Percentiles rank a stretch among this genome's conserved stretches.
These are phyloP conservation scores for Trididemnum clinides DNA, from an alignment of 23 tunicate genomes.

Conservation along the genomic window DNA sequence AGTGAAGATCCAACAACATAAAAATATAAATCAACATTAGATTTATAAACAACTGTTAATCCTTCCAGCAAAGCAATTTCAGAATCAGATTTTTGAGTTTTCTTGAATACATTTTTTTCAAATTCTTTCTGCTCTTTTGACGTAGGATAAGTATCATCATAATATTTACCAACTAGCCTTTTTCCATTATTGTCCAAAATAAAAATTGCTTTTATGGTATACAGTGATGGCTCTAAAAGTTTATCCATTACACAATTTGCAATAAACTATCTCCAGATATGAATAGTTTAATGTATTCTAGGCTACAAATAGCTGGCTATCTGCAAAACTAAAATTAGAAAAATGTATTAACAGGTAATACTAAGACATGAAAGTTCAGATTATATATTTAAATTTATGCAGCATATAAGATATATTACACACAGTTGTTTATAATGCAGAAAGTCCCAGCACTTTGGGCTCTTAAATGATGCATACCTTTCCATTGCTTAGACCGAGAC, in stretches of 20 bases:
- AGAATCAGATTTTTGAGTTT: conserved; percentile 93
- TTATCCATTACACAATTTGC: conserved; percentile 68
- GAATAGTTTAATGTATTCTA: too few species aligned
- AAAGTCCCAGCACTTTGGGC: too few species aligned
- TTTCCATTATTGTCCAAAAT: conserved; percentile 98
- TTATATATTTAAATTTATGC: too few species aligned
- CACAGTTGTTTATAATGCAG: too few species aligned
- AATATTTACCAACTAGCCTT: conserved; percentile 83
- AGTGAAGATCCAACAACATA: conserved; percentile 92
- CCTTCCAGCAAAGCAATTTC: conserved; percentile 97
- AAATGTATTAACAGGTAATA: too few species aligned
- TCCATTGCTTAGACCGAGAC: too few species aligned
- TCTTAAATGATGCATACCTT: too few species aligned
- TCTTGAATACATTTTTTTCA: conserved; percentile 88
- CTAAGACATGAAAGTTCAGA: too few species aligned
- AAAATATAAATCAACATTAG: conserved; percentile 95
- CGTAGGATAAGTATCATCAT: conserved; percentile 92
- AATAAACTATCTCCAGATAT: too few species aligned
- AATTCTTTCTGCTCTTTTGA: conserved; percentile 88
- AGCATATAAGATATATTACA: too few species aligned
- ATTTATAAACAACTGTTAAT: conserved; percentile 93
- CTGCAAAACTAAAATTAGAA: too few species aligned
- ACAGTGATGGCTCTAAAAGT: conserved; percentile 63
- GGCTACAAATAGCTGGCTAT: too few species aligned
- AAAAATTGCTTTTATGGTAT: conserved; percentile 89